Evolutionary conservation across 2,797 vertebrate species (phyloP).

Genomic region (Protonibea diacanthus): DNA sequence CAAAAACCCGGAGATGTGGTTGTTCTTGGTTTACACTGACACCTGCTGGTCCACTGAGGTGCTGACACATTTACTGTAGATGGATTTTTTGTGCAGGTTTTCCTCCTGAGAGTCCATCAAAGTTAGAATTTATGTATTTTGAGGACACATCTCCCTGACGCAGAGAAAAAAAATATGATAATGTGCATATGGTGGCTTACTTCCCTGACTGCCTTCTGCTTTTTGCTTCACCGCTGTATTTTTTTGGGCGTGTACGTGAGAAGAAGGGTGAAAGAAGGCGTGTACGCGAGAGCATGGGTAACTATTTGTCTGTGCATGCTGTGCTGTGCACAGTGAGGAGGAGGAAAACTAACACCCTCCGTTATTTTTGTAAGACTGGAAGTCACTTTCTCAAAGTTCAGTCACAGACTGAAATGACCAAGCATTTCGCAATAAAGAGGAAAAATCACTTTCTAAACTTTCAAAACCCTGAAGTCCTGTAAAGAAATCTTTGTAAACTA

Average conservation of each 20-base stretch:
- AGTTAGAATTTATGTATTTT: not conserved
- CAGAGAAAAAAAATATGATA: not conserved
- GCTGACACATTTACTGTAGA: not conserved
- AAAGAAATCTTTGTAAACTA: no score
- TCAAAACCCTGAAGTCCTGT: no score
- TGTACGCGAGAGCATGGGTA: rapidly evolving
- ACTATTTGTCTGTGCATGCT: not conserved
- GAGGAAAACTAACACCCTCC: not conserved
- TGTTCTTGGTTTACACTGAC: not conserved
- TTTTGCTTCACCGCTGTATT: not conserved
- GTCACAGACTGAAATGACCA: not conserved
- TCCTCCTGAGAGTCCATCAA: not conserved
- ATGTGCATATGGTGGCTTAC: not conserved
- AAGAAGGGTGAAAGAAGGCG: no score
- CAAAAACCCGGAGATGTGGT: not conserved
- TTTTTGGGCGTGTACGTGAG: not conserved
- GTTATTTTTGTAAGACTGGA: not conserved
- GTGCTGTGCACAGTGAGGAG: not conserved
- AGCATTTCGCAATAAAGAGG: not conserved
- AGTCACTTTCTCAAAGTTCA: not conserved
- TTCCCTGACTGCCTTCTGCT: not conserved
- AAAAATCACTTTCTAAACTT: not conserved
- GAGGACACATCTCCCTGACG: no score
- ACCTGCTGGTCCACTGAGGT: constrained; percentile 12
- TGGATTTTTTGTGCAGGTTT: not conserved